Base-by-base conservation (phyloP, 35 echinoderm and acorn worm species). In the Heliocidaris erythrogramma region DNA sequence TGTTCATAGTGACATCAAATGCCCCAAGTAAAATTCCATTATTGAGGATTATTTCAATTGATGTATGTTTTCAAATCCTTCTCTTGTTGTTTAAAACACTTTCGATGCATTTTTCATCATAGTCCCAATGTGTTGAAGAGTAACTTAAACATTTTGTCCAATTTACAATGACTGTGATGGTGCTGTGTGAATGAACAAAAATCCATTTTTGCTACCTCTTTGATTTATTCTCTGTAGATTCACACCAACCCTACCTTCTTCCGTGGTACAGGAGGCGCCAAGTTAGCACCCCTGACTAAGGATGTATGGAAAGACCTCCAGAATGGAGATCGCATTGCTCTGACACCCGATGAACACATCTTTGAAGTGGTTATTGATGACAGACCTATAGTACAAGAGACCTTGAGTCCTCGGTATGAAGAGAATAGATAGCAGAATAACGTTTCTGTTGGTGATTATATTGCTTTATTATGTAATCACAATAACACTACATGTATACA, bases 361-460 rank as follows among this genome's bases (percentile, higher is more conserved):
- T 99, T 96, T 96, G 96, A 99, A 93, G 96, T 99, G 24, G 94
- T 97, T 47, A 95, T 99, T n/a, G 95, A 99, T 95, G 96, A 97
- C 27, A 95, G 96, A 95, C 96, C 97, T 30, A 92, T 97, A 24
- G 85, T 94, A n/a, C 84, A 85, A 90, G 53, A 92, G 24, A 91
- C 97, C 14, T 96, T 96, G 59, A 97, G 96, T 90, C 95, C 95
- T 7, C 85, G 95, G 97, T 98, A 92, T 94, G 97, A 92, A 29
- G 71, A 49, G 30, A 31, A 18, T 59, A 86, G 21, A 49, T 89
- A 88, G 52, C 52, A 56, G 35, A 42, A 42, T 56, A 14, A 11
- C 7, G 13, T 56, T 56, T 56, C 10, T 56, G 10, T 56, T 14
- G 14, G 52, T 13, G 52, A 56, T 56, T 56, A 78, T 78, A 42